A percentile compares a stretch with the other conserved stretches of the same genome.
Conservation (phyloP, 2,797 vertebrate genomes). For the Bovichtus variegatus region DNA sequence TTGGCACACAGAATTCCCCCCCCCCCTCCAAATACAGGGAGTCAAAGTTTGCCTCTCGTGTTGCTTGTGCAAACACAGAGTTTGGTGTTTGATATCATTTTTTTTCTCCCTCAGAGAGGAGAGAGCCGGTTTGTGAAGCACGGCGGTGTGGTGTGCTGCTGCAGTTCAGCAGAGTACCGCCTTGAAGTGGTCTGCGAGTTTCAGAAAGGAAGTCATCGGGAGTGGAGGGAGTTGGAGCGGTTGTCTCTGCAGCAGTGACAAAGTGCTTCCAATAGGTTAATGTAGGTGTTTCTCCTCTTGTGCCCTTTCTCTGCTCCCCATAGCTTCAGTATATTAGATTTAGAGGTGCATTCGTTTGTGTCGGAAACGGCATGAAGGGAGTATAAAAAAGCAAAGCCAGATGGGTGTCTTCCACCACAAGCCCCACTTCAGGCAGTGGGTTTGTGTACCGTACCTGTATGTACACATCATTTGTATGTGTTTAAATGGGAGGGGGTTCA, state of each 20-base stretch:
- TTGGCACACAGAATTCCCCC: constrained; percentile 77
- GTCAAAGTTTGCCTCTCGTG: constrained; percentile 84
- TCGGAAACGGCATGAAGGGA: not conserved
- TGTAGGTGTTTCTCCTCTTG: not conserved
- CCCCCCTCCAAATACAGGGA: constrained; percentile 73
- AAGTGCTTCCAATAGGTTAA: constrained; percentile 16
- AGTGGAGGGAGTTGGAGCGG: constrained; percentile 5
- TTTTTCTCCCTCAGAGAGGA: constrained; percentile 55
- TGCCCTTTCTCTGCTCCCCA: not conserved
- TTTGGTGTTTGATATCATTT: constrained; percentile 77
- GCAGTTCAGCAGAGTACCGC: constrained; percentile 49
- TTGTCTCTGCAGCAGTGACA: constrained; percentile 31
- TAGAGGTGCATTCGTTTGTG: not conserved
- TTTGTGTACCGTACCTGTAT: constrained; percentile 35
- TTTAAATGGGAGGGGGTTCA: constrained; percentile 9
- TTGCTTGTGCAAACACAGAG: constrained; percentile 83
- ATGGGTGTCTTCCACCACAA: constrained; percentile 5
- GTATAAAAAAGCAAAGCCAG: not conserved
- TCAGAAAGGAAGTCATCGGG: constrained; percentile 44
- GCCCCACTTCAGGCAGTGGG: not conserved
- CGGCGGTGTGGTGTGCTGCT: constrained; percentile 40
- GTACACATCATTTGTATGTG: constrained; percentile 20
- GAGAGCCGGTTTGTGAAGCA: constrained; percentile 61
- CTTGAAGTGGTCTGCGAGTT: constrained; percentile 65
- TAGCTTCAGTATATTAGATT: not conserved